Evolutionary conservation across 2,797 vertebrate species (phyloP), one percentile per base, ranked within the genome.

Genomic region (Aphelocoma californica): DNA sequence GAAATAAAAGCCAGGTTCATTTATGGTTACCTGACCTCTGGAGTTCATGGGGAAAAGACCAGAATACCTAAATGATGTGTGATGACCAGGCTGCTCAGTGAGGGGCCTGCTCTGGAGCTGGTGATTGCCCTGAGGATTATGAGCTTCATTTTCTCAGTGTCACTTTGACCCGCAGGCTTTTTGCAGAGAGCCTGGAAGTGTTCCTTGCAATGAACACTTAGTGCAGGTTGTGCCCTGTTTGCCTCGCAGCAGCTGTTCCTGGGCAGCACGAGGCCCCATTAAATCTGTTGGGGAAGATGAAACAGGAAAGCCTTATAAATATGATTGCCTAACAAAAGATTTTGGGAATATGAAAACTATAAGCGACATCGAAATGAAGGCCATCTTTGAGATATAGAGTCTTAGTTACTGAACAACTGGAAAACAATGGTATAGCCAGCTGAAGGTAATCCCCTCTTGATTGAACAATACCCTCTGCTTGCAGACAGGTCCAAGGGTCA

Each of bases 21-120:
- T 75, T 86, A 58, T 50, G 70, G 51, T 90, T 88, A 90, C 60
- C 88, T 95, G 90, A 77, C 81, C 82, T 71, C 57, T 81, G 88
- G 38, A 80, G 53, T 47, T 92, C 0, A 0, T 0, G 12, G 54
- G 85, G 64, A 44, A 82, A 77, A 88, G 66, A 70, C 67, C 38
- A 73, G 64, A 88, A 34, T 54, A 47, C 28, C 57, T 48, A 58
- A 92, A 84, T 38, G 65, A 58, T 64, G 24, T 36, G 45, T 4
- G 12, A 58, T 47, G 23, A 80, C 44, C 77, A 42, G 69, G 72
- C 70, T 91, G 61, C 54, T 80, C 84, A 70, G 4, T 66, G 65
- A 86, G 51, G 36, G 28, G 9, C 60, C 84, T 70, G 77, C 69
- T 74, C 57, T 54, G 81, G 64, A 84, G 71, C 1, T 38, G 36